Conservation (phyloP, 2,888 invertebrate species). For the Cerastis rubricosa region DNA sequence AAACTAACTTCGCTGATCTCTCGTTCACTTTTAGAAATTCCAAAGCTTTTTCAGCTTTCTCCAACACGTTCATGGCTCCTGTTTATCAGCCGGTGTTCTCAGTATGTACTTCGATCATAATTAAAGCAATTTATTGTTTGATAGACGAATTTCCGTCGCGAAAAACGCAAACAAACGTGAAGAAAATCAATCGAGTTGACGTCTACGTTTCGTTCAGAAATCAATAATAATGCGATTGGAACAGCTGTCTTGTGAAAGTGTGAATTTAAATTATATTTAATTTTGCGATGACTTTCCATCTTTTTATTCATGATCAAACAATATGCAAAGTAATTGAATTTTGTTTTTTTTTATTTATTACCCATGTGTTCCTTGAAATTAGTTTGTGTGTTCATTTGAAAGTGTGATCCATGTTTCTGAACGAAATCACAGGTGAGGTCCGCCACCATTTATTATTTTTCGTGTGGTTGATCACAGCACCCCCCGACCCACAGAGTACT, state of each 20-base stretch:
- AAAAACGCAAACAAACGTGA: slow-evolving; percentile 77
- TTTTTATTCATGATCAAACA: neutral
- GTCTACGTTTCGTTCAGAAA: slow-evolving; percentile 54
- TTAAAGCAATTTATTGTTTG: slow-evolving; percentile 53
- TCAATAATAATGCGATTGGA: neutral
- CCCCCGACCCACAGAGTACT: no score
- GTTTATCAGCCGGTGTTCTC: slow-evolving; percentile 66
- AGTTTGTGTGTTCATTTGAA: neutral
- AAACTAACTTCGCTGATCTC: slow-evolving; percentile 82
- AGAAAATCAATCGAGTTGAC: slow-evolving; percentile 77
- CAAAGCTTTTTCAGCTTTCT: slow-evolving; percentile 88
- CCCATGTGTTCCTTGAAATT: neutral
- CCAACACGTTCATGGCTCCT: slow-evolving; percentile 85
- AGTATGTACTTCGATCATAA: slow-evolving; percentile 66
- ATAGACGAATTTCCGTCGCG: slow-evolving; percentile 69
- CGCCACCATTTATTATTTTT: neutral
- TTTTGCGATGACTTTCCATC: rapidly evolving
- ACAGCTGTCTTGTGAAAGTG: slow-evolving; percentile 42
- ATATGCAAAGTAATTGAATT: neutral
- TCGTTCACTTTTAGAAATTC: slow-evolving; percentile 86
- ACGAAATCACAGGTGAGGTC: neutral
- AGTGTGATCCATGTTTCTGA: slow-evolving; percentile 1
- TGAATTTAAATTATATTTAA: neutral
- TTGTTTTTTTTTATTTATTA: neutral
- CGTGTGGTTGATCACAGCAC: no score